phyloP scores from a whole-genome alignment of 2,888 invertebrate species.

The Plebejus melissa region DNA sequence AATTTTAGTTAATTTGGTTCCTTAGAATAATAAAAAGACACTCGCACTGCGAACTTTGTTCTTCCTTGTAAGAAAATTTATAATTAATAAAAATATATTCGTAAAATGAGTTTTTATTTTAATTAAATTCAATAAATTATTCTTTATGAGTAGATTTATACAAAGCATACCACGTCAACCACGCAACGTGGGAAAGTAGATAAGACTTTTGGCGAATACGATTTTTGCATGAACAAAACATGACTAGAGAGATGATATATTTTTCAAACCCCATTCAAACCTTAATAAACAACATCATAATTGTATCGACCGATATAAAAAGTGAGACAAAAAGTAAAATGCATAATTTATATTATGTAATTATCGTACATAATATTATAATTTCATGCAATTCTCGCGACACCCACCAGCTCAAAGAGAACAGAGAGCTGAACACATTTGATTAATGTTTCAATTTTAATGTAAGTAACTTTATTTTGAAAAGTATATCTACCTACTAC shows the following conservation, averaged over 20 bases:
- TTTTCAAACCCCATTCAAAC: neutral
- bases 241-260: neutral
- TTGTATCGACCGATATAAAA: neutral
- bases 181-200: neutral
- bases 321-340: neutral
- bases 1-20: conserved; percentile 59
- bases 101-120: conserved; percentile 44
- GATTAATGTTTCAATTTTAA: too few relatives aligned
- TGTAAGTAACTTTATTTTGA: neutral
- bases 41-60: conserved; percentile 71
- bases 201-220: neutral
- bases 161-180: neutral
- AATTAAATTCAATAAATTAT: neutral
- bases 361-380: too few relatives aligned
- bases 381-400: too few relatives aligned
- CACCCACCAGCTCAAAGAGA: neutral
- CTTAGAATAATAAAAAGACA: conserved; percentile 52
- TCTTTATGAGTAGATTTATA: neutral
- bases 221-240: neutral
- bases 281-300: neutral
- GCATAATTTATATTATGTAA: too few relatives aligned
- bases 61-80: conserved; percentile 75
- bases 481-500: neutral
- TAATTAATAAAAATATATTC: conserved; percentile 76
- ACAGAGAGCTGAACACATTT: neutral